Conservation (phyloP, 2,888 invertebrate species). For the Pollenia griseotomentosa region DNA sequence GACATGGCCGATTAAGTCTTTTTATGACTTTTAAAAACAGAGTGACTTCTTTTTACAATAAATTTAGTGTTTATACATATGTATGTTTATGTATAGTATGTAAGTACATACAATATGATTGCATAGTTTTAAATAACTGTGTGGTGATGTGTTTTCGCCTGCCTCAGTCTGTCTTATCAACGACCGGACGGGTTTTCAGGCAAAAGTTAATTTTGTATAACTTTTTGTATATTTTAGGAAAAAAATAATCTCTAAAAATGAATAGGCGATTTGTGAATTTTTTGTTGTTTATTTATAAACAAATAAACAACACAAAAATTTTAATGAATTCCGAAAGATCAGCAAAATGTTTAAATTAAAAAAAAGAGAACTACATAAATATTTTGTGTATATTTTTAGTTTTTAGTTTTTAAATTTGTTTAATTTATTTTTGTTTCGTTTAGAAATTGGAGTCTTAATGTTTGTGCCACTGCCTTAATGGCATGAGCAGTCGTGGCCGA, state of each 20-base stretch:
- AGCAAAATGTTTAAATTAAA: constrained; percentile 24
- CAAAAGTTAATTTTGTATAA: constrained; percentile 20
- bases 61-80: too few relatives aligned
- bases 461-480: background rate
- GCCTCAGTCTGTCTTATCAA: constrained; percentile 39
- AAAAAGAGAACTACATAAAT: background rate
- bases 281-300: background rate
- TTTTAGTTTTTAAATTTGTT: background rate
- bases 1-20: too few relatives aligned
- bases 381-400: background rate
- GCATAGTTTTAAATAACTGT: constrained; percentile 27
- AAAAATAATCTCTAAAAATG: constrained; percentile 50
- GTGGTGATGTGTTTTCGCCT: background rate
- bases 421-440: background rate
- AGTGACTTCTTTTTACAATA: too few relatives aligned
- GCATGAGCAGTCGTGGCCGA: constrained; percentile 81
- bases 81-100: too few relatives aligned
- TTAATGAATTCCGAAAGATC: constrained; percentile 18
- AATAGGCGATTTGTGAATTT: constrained; percentile 26
- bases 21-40: too few relatives aligned
- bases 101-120: background rate
- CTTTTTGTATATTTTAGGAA: constrained; percentile 19
- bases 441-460: background rate
- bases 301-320: background rate
- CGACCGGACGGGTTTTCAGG: constrained; percentile 51